These are phyloP conservation scores for Apis florea DNA, from an alignment of 1,140 invertebrate species.

Conservation along the genomic window DNA sequence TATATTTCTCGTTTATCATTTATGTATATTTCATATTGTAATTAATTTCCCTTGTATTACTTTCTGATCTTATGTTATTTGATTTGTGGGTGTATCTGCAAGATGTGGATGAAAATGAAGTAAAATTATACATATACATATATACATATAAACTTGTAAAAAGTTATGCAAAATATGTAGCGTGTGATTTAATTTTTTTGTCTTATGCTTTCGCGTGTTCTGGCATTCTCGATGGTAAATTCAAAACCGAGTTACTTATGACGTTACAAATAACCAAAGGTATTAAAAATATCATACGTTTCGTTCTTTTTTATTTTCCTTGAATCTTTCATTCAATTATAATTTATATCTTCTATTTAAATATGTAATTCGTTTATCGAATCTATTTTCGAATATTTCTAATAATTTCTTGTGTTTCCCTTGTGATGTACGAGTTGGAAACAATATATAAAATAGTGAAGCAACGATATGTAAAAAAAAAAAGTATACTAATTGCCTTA, in stretches of 20 bases:
- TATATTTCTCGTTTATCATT: conserved; percentile 16
- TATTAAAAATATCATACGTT: conserved; percentile 23
- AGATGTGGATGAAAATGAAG: conserved; percentile 44
- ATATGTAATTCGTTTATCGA: not conserved
- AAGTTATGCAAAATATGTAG: conserved; percentile 54
- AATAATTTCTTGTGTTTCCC: conserved; percentile 4
- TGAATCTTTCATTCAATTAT: conserved; percentile 36
- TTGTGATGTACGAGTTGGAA: conserved; percentile 32
- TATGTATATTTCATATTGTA: conserved; percentile 39
- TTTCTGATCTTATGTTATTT: conserved; percentile 34
- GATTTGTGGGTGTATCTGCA: conserved; percentile 49
- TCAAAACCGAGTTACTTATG: conserved; percentile 21
- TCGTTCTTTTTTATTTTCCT: conserved; percentile 19
- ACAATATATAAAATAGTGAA: conserved; percentile 29
- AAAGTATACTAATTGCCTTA: conserved; percentile 57
- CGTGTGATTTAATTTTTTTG: conserved; percentile 39
- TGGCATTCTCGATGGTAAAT: conserved; percentile 4
- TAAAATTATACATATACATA: conserved; percentile 43
- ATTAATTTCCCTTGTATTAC: conserved; percentile 51
- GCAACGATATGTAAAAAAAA: conserved; percentile 19
- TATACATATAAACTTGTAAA: conserved; percentile 42
- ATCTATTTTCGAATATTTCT: conserved; percentile 11
- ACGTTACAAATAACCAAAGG: conserved; percentile 34
- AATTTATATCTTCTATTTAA: not conserved
- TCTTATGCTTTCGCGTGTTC: conserved; percentile 19